Evolutionary conservation across 2,797 vertebrate genomes (phyloP).

Genomic region (Myotis findleyi): DNA sequence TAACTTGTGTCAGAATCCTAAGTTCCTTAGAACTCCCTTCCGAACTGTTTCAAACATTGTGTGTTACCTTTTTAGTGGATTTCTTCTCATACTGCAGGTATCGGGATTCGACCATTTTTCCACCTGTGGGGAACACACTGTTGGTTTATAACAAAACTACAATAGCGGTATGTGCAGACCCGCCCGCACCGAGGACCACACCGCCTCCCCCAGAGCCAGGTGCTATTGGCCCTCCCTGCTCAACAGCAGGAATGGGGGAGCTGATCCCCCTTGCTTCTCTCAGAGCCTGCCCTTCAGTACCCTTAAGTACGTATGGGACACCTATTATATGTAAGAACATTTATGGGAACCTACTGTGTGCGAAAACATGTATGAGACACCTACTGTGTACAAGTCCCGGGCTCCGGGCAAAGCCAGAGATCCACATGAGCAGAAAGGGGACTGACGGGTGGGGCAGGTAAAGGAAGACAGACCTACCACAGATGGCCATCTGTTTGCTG

Average conservation of each 20-base stretch:
- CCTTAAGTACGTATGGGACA: neutral
- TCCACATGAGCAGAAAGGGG: neutral
- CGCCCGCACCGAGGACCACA: rapidly evolving
- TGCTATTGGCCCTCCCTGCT: neutral
- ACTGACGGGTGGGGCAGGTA: neutral
- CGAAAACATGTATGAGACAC: neutral
- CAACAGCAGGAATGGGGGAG: neutral
- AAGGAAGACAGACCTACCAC: neutral
- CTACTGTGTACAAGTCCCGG: neutral
- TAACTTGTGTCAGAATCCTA: neutral
- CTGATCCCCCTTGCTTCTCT: too few relatives aligned
- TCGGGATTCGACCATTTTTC: slow-evolving; percentile 90
- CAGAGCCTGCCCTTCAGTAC: neutral
- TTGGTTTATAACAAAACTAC: neutral
- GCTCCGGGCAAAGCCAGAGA: neutral
- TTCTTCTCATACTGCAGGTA: slow-evolving; percentile 90
- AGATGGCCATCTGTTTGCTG: neutral
- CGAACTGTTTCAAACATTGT: neutral
- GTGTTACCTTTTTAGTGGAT: slow-evolving; percentile 86
- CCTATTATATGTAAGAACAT: neutral
- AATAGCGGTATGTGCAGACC: neutral
- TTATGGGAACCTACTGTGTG: neutral
- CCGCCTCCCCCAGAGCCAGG: rapidly evolving
- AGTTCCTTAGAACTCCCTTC: neutral
- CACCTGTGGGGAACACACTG: slow-evolving; percentile 71